Conservation (phyloP, 2,113 vertebrate genomes). For the Smithornis capensis region DNA sequence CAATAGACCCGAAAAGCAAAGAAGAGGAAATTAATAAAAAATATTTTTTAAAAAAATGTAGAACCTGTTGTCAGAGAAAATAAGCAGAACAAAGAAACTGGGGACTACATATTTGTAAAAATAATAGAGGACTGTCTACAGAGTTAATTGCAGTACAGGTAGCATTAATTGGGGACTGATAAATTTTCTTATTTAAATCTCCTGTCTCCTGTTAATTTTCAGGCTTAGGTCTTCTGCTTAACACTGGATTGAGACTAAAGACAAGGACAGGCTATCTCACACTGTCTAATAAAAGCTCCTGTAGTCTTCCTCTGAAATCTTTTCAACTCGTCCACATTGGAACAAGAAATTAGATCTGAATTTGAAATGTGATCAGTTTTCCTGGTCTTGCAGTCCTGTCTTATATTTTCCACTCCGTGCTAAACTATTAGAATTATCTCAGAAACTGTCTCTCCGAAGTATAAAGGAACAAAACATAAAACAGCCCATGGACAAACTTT, state of each 20-base stretch:
- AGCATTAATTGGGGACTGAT: background rate
- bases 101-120: background rate
- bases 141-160: background rate
- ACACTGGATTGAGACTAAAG: background rate
- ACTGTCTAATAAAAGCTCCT: background rate
- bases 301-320: background rate
- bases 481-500: conserved; percentile 15
- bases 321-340: background rate
- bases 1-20: background rate
- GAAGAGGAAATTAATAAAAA: background rate
- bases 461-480: conserved; percentile 10
- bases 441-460: background rate
- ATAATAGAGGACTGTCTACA: background rate
- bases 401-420: background rate
- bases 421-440: background rate
- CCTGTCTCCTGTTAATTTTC: background rate
- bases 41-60: background rate
- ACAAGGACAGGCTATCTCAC: background rate
- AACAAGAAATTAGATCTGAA: background rate
- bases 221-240: background rate
- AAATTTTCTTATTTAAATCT: background rate
- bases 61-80: background rate
- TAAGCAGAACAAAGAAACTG: background rate
- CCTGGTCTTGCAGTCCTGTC: background rate
- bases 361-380: background rate